phyloP scores from a whole-genome alignment of 2,797 vertebrate species.

The Thaleichthys pacificus region DNA sequence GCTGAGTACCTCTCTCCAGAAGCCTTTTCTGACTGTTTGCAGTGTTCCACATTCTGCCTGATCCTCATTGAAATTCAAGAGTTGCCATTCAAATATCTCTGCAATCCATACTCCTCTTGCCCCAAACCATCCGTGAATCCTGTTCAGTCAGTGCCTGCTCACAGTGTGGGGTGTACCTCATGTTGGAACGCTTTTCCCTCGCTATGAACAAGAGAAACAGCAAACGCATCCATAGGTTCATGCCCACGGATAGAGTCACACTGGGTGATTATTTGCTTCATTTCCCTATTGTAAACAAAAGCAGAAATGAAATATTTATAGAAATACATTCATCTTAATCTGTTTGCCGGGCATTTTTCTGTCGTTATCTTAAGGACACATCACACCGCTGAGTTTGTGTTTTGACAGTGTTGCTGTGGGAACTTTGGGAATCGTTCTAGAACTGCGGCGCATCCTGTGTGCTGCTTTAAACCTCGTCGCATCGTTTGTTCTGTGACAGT shows the following conservation, averaged over 20 bases:
- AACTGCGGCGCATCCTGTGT: too few species aligned
- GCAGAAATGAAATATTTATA: too few species aligned
- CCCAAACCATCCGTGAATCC: constrained; percentile 19
- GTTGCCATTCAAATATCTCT: constrained; percentile 35
- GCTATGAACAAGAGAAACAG: neutral
- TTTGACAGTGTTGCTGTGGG: too few species aligned
- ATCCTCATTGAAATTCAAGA: constrained; percentile 25
- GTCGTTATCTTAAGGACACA: too few species aligned
- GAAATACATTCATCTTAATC: too few species aligned
- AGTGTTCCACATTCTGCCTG: constrained; percentile 8
- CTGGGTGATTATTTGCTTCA: too few species aligned
- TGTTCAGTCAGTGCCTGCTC: neutral
- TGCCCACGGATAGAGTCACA: constrained; percentile 4
- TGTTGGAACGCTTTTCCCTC: constrained; percentile 26
- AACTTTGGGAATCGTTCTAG: too few species aligned
- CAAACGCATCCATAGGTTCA: constrained; percentile 26
- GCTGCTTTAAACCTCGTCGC: too few species aligned
- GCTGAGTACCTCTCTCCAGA: neutral
- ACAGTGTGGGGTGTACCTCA: constrained; percentile 33
- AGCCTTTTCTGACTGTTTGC: constrained; percentile 1
- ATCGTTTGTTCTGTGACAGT: too few species aligned
- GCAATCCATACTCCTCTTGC: constrained; percentile 24
- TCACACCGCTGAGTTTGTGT: too few species aligned
- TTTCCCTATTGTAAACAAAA: too few species aligned
- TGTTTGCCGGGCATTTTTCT: too few species aligned